Evolutionary conservation across 2,113 vertebrate genomes (phyloP), one percentile per base, ranked within the genome.

Genomic region (Numida meleagris): DNA sequence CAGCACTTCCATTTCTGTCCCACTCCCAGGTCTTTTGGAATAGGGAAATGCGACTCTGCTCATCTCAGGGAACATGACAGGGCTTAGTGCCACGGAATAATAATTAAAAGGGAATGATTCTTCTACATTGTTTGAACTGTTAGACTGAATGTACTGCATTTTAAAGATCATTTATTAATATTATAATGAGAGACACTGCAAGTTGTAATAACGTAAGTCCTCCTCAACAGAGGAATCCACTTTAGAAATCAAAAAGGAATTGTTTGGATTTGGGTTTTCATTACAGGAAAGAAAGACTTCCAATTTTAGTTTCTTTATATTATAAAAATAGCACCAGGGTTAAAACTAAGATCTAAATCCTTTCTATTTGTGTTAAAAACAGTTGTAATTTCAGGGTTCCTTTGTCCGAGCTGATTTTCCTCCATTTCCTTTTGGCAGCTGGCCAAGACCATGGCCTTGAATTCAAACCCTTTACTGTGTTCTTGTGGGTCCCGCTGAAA

Each of bases 401-500:
- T 87, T 80, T 55, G 90, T 89, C 91, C 91, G 59, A 78, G 46
- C 36, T 66, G n/a, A 14, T 85, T 90, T 82, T 40, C 65, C 84
- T 94, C 14, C 42, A 58, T 59, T 96, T 96, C 67, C 89, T 87
- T 93, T 87, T 85, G 82, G 89, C 55, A 48, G 18, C 4, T 74
- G 34, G 75, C 86, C 94, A 92, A 89, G 67, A 91, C n/a, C 3
- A 0, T 4, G 82, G 53, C 91, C 93, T 90, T 91, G 82, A 92
- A 80, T 91, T 63, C 43, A 85, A 76, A 92, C 43, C 38, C 89
- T 93, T 24, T 59, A 50, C 59, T 55, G 8, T 73, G 91, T 66
- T 66, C 50, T 45, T 40, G 29, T 45, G 75, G 13, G 31, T 50
- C 25, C 66, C 70, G 45, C 66, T 84, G 65, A 78, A 81, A 90